A percentile compares a stretch with the other conserved stretches of the same genome.
These are phyloP conservation scores for Anas acuta DNA, from an alignment of 2,797 vertebrate genomes.

Conservation along the genomic window DNA sequence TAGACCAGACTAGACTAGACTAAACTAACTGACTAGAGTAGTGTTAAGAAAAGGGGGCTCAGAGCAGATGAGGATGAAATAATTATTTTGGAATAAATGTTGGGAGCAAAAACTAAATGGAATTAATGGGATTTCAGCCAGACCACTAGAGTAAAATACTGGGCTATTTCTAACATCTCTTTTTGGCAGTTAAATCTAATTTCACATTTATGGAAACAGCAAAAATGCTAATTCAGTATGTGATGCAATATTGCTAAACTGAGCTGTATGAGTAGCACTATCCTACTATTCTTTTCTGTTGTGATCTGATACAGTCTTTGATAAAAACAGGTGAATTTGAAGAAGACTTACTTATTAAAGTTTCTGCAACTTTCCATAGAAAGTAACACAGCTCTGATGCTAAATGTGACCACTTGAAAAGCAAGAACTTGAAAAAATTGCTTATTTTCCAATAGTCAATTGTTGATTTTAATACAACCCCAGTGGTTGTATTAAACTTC, in stretches of 20 bases:
- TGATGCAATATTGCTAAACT: background rate
- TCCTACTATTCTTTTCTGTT: background rate
- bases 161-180: background rate
- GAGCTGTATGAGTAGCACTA: background rate
- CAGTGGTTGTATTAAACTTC: too few species aligned
- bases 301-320: background rate
- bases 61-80: background rate
- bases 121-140: background rate
- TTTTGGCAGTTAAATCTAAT: background rate
- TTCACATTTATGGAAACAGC: background rate
- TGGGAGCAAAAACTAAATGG: background rate
- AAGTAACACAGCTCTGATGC: background rate
- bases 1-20: background rate
- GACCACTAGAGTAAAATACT: background rate
- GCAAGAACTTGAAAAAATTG: background rate
- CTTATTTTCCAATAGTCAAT: background rate
- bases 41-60: background rate
- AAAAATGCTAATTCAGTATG: background rate
- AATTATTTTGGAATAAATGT: background rate
- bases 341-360: background rate
- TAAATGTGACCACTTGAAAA: background rate
- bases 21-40: background rate
- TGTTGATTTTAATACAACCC: background rate
- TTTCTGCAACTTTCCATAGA: background rate
- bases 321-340: background rate